Evolutionary conservation across 2,888 invertebrate species (phyloP), one percentile per base, ranked within the genome.

Genomic region (Omphaloscelis lunosa): DNA sequence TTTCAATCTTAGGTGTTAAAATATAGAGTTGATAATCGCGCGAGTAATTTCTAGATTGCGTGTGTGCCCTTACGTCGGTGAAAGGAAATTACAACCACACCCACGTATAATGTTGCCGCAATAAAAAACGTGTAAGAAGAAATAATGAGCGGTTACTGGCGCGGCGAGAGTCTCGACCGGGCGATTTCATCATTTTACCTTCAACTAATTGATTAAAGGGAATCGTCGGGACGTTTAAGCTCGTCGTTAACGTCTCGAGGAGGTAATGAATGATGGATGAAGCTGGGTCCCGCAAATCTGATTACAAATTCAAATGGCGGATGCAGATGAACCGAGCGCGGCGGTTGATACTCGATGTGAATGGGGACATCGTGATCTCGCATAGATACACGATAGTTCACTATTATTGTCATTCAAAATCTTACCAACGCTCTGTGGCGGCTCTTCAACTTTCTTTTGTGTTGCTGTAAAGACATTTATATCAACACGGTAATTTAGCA

Each of bases 1-100:
- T 89, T 88, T 91, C 73, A 86, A 90, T 85, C 88, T 83, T 94
- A 82, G 58, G 0, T 0, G 0, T 0, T 0, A 20, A 0, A 0
- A 0, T 0, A 51, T 92, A 94, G 72, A 89, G 94, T 90, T 75
- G 76, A 88, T 82, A 91, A 88, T 93, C 27, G 80, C 61, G 79
- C 89, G 90, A 77, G 77, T 70, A 71, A 79, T 82, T 82, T 81
- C 76, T 63, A 86, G 91, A 96, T 95, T 95, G 96, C 96, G 96
- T 96, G 96, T 96, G 96, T 96, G 96, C 96, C 96, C 96, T 96
- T 96, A 96, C 96, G 94, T 96, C 96, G 95, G 96, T 96, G 96
- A 96, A 96, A 96, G 96, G 96, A 96, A 96, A 96, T 96, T 96
- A 96, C 96, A 96, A 96, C 96, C 96, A 96, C 96, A 96, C 96